Conservation (phyloP, 2,113 vertebrate species). For the Bambusicola thoracicus region DNA sequence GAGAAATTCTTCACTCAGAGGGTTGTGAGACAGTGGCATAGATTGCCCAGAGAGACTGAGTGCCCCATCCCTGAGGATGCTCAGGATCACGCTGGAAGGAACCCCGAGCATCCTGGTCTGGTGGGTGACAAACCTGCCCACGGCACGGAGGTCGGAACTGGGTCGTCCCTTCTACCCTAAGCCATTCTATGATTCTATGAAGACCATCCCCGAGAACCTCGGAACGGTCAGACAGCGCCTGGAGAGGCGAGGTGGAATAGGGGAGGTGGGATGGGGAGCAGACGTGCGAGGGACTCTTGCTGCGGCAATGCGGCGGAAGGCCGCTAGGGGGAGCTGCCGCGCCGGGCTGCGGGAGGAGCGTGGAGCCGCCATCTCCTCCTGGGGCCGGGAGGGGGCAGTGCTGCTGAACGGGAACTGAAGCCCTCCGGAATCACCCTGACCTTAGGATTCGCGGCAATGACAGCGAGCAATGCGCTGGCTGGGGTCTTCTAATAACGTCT, state of each 20-base stretch:
- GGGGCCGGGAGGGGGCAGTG: constrained; percentile 17
- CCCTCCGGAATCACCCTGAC: neutral
- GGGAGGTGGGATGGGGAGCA: neutral
- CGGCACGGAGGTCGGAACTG: no score
- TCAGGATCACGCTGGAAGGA: no score
- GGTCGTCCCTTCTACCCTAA: no score
- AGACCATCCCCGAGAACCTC: neutral
- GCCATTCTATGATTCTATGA: no score
- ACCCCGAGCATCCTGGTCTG: no score
- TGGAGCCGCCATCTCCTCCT: neutral
- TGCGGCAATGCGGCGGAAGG: neutral
- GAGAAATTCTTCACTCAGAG: no score
- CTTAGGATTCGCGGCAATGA: neutral
- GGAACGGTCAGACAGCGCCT: neutral
- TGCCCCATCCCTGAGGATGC: no score
- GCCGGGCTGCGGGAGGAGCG: no score
- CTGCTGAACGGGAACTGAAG: neutral
- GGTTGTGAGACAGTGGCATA: no score
- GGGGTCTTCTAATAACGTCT: neutral
- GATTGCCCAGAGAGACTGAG: no score
- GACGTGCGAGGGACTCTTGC: neutral
- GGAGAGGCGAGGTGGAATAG: neutral
- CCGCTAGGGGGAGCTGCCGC: neutral
- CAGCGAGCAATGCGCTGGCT: neutral
- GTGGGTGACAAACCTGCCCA: no score